phyloP scores from a whole-genome alignment of 2,797 vertebrate genomes.

The Tinamus major region DNA sequence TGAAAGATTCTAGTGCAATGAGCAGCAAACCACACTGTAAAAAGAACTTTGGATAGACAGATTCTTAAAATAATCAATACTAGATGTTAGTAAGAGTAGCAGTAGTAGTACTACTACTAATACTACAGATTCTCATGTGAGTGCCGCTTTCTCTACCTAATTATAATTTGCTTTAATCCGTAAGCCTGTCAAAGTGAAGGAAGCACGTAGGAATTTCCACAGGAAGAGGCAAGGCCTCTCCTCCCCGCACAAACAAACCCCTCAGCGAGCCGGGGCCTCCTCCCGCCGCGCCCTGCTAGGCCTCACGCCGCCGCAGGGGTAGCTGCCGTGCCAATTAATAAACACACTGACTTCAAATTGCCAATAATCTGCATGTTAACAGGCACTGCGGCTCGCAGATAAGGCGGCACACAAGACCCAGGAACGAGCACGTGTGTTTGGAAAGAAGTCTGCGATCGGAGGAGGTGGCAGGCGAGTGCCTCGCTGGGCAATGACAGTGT shows the following conservation, averaged over 20 bases:
- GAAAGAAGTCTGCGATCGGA: background rate
- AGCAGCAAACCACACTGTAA: accelerated
- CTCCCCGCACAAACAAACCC: slow-evolving; percentile 52
- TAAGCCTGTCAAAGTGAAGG: slow-evolving; percentile 55
- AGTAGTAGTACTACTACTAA: background rate
- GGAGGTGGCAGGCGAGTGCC: background rate
- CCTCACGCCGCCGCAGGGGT: slow-evolving; percentile 22
- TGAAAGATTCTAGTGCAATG: background rate
- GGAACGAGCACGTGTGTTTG: background rate
- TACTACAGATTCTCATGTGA: slow-evolving; percentile 27
- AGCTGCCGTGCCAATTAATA: slow-evolving; percentile 39
- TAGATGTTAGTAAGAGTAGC: background rate
- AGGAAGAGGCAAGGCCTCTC: slow-evolving; percentile 30
- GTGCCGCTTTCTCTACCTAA: slow-evolving; percentile 20
- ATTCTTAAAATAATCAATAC: background rate
- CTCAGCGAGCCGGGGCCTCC: slow-evolving; percentile 11
- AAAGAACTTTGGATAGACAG: background rate
- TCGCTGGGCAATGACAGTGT: background rate
- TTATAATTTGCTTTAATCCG: slow-evolving; percentile 31
- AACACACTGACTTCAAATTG: slow-evolving; percentile 17
- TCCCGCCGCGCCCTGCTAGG: slow-evolving; percentile 24
- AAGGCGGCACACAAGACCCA: background rate
- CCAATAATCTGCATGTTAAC: slow-evolving; percentile 31
- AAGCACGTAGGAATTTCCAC: slow-evolving; percentile 61
- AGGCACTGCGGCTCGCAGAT: background rate